Percentiles rank a stretch among this genome's conserved stretches.
Evolutionary conservation across 2,113 vertebrate genomes (phyloP).

Genomic region (Haemorhous mexicanus): DNA sequence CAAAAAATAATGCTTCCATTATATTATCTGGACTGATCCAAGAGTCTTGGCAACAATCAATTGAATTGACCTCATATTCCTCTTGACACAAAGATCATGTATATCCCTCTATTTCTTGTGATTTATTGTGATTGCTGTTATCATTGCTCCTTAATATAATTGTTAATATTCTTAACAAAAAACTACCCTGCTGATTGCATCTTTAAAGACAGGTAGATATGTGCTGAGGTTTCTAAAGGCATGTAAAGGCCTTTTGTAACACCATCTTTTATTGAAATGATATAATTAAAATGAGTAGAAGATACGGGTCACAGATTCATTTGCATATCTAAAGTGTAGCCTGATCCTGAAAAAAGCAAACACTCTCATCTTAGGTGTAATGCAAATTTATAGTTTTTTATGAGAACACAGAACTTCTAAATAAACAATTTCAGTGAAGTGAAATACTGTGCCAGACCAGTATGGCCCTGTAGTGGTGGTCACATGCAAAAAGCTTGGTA

Average conservation of each 20-base stretch:
- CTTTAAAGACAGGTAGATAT: neutral
- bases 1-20: neutral
- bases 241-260: neutral
- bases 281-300: constrained; percentile 17
- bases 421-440: neutral
- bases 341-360: neutral
- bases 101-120: neutral
- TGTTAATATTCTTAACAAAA: neutral
- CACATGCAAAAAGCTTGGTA: neutral
- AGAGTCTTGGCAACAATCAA: neutral
- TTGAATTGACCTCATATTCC: neutral
- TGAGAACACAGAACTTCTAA: neutral
- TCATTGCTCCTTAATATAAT: neutral
- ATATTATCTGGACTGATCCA: neutral
- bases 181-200: neutral
- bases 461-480: neutral
- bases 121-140: neutral
- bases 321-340: neutral
- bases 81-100: neutral
- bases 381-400: neutral
- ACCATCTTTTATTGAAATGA: neutral
- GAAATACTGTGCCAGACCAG: neutral
- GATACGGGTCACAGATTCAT: neutral
- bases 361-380: neutral
- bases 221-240: neutral